Evolutionary conservation across 2,113 vertebrate species (phyloP).

Genomic region (Verasper variegatus): DNA sequence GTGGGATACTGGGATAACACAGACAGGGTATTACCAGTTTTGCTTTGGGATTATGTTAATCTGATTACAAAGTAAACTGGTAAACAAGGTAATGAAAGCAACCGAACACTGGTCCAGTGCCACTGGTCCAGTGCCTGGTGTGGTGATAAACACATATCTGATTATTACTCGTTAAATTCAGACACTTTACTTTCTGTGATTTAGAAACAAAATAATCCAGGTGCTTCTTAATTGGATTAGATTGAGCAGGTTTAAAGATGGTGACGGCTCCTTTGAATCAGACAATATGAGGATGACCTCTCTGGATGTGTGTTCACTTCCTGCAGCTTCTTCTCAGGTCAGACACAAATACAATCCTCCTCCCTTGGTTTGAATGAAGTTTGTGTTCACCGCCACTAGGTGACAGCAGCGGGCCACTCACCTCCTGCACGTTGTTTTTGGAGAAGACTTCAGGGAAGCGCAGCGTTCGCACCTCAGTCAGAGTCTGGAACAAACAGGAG

Average conservation of each 20-base stretch:
- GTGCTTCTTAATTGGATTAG: conserved; percentile 6
- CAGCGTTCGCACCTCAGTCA: conserved; percentile 91
- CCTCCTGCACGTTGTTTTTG: conserved; percentile 91
- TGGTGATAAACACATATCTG: not conserved
- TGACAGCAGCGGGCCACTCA: conserved; percentile 75
- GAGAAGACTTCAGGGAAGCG: conserved; percentile 90
- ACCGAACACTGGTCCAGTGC: not conserved
- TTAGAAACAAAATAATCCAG: not conserved
- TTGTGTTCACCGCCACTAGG: conserved; percentile 18
- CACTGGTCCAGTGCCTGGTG: not conserved
- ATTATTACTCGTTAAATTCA: not conserved
- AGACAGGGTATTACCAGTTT: conserved; percentile 41
- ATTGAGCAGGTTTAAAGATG: not conserved
- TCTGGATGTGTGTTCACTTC: not conserved
- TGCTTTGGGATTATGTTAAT: conserved; percentile 62
- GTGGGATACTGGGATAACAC: conserved; percentile 14
- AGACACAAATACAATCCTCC: too few relatives aligned
- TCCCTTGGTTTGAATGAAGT: not conserved
- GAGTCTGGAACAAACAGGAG: conserved; percentile 82
- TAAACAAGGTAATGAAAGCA: conserved; percentile 18
- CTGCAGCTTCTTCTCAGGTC: not conserved
- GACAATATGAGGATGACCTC: not conserved
- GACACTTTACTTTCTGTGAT: not conserved
- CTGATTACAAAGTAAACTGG: conserved; percentile 54
- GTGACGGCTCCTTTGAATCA: not conserved